Conservation (phyloP, 2,888 invertebrate species). For the Hirtodrosophila trivittata region DNA sequence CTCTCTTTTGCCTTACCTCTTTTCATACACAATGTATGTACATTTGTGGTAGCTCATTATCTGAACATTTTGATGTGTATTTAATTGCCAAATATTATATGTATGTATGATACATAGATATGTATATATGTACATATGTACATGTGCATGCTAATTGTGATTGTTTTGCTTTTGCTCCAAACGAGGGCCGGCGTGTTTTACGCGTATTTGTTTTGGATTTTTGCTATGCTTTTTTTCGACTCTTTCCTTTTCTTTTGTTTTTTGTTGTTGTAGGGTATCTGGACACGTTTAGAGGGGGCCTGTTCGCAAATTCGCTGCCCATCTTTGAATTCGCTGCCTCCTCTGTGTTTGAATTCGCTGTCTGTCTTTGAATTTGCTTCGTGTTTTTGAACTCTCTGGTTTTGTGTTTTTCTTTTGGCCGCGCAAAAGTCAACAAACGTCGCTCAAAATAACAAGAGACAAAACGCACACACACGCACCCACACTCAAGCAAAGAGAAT, state of each 20-base stretch:
- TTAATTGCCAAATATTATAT: slow-evolving; percentile 37
- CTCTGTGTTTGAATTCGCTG: slow-evolving; percentile 1
- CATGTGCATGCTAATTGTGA: slow-evolving; percentile 32
- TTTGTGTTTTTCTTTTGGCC: not conserved
- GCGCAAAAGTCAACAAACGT: slow-evolving; percentile 47
- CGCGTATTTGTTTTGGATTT: not conserved
- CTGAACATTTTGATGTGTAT: slow-evolving; percentile 22
- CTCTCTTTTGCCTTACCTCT: not conserved
- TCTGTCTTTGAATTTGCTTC: not conserved
- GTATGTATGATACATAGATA: not conserved
- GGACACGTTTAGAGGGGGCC: not conserved
- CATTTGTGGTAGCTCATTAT: not conserved
- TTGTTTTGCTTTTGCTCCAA: slow-evolving; percentile 29
- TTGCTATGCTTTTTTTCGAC: not conserved
- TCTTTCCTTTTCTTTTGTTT: not conserved
- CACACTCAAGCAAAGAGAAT: not conserved
- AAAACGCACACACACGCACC: slow-evolving; percentile 1
- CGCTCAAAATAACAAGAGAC: slow-evolving; percentile 17
- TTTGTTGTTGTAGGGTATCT: slow-evolving; percentile 6
- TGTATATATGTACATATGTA: not conserved
- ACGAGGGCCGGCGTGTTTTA: slow-evolving; percentile 22
- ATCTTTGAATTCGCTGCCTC: not conserved
- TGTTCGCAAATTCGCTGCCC: not conserved
- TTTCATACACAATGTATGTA: not conserved
- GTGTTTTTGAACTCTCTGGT: not conserved